Conservation (phyloP, 2,888 invertebrate genomes). For the Tetragonisca angustula region DNA sequence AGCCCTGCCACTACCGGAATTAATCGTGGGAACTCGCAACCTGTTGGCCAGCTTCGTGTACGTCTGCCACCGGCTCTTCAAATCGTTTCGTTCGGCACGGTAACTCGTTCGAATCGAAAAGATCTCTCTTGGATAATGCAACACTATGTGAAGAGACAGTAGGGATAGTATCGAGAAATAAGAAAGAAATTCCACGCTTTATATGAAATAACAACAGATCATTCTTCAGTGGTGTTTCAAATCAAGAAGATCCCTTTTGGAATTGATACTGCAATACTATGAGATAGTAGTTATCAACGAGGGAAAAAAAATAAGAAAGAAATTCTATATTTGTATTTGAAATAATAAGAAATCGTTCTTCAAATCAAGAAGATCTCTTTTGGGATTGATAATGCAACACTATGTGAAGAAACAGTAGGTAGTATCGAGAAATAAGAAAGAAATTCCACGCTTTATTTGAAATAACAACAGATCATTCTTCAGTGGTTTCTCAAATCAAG, state of each 20-base stretch:
- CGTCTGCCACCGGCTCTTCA: background rate
- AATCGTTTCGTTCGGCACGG: background rate
- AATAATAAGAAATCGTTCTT: background rate
- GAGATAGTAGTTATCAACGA: no score
- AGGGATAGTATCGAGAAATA: no score
- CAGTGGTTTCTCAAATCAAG: no score
- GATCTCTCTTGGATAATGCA: background rate
- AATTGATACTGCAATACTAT: no score
- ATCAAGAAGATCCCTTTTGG: no score
- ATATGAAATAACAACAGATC: background rate
- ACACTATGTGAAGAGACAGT: no score
- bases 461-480: background rate
- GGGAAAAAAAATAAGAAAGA: no score
- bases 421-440: no score
- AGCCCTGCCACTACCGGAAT: constrained; percentile 1
- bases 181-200: background rate
- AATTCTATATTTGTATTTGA: no score
- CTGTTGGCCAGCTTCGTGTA: constrained; percentile 27
- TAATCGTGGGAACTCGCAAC: constrained; percentile 31
- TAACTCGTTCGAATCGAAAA: background rate
- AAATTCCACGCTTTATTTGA: background rate
- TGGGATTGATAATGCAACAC: no score
- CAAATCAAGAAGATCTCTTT: background rate
- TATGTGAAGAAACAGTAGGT: no score
- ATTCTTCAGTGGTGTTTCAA: no score